Conservation (phyloP, 2,888 invertebrate species). For the Volucella inflata region DNA sequence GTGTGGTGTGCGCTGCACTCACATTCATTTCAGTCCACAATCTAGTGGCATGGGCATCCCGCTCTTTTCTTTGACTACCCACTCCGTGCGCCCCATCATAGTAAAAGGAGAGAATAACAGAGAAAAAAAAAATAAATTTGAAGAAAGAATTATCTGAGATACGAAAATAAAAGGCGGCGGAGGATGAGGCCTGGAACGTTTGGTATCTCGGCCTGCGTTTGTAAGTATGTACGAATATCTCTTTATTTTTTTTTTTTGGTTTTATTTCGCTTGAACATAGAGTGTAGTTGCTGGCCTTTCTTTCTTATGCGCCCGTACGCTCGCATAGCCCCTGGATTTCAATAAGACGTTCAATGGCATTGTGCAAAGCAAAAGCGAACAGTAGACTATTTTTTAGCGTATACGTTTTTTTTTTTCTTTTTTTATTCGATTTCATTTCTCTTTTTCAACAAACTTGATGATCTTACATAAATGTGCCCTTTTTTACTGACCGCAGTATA, state of each 20-base stretch:
- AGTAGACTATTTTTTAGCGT: conserved; percentile 28
- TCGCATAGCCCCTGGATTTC: conserved; percentile 38
- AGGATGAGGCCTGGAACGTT: conserved; percentile 46
- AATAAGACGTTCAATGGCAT: conserved; percentile 46
- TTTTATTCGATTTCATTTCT: not conserved
- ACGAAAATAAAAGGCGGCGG: conserved; percentile 55
- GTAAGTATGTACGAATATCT: not conserved
- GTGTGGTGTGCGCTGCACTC: conserved; percentile 40
- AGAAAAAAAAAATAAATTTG: conserved; percentile 14
- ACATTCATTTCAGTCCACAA: conserved; percentile 45
- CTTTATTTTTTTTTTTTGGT: conserved; percentile 27
- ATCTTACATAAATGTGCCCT: conserved; percentile 47
- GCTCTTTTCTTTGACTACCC: conserved; percentile 9
- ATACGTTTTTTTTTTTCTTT: not conserved
- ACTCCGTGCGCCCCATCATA: conserved; percentile 6
- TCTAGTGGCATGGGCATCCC: conserved; percentile 46
- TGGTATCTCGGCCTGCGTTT: conserved; percentile 44
- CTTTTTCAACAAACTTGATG: conserved; percentile 25
- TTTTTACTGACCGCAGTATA: conserved; percentile 19
- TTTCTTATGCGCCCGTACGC: conserved; percentile 34
- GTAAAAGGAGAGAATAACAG: conserved; percentile 22
- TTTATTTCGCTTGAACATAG: conserved; percentile 34
- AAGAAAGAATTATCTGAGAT: conserved; percentile 37
- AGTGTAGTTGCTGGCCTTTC: conserved; percentile 32
- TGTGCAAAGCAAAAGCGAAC: conserved; percentile 11